These are phyloP conservation scores for Catostomus latipinnis DNA, from an alignment of 2,797 vertebrate species.

Conservation along the genomic window DNA sequence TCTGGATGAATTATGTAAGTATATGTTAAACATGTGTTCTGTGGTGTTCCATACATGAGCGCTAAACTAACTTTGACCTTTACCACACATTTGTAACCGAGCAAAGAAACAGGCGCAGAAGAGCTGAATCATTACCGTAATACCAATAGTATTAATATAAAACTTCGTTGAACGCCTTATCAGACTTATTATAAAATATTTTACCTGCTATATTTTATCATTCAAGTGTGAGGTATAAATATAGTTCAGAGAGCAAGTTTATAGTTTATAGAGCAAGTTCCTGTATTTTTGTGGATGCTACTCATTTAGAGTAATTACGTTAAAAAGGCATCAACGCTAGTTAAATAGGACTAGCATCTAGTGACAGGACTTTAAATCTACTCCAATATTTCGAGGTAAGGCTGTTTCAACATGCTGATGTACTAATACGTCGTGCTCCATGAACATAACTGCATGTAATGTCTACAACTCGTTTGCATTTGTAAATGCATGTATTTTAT, in stretches of 20 bases:
- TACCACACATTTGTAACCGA: conserved; percentile 23
- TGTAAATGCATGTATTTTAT: neutral
- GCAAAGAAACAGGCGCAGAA: conserved; percentile 13
- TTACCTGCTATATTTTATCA: too few relatives aligned
- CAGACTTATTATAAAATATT: too few relatives aligned
- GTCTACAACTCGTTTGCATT: neutral
- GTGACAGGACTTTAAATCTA: conserved; percentile 8
- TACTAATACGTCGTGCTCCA: neutral
- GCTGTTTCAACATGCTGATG: neutral
- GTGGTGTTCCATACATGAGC: neutral
- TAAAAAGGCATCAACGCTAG: neutral
- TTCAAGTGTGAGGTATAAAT: too few relatives aligned
- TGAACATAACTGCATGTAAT: neutral
- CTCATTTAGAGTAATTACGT: conserved; percentile 5
- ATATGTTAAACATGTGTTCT: neutral
- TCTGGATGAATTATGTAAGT: neutral
- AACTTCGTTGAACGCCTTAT: neutral
- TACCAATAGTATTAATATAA: neutral
- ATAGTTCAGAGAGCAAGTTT: too few relatives aligned
- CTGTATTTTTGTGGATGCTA: neutral
- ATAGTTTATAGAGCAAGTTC: too few relatives aligned
- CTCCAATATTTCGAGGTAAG: conserved; percentile 11
- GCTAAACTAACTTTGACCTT: conserved; percentile 39
- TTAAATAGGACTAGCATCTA: neutral
- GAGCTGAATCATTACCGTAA: conserved; percentile 66